phyloP scores from a whole-genome alignment of 2,888 invertebrate species.

The Chouioia cunea region DNA sequence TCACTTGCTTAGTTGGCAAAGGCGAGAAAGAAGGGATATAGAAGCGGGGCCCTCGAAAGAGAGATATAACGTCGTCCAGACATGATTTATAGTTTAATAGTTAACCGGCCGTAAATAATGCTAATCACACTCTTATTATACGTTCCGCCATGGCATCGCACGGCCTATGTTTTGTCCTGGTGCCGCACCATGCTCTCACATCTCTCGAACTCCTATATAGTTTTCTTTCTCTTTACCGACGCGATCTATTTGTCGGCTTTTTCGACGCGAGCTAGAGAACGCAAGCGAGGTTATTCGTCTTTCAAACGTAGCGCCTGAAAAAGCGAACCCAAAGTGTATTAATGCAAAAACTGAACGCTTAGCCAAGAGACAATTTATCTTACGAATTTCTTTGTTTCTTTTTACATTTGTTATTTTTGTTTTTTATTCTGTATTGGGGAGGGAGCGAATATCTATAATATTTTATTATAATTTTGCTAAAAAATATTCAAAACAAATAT shows the following conservation, averaged over 20 bases:
- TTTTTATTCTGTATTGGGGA: too few species aligned
- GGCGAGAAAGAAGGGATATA: conserved; percentile 26
- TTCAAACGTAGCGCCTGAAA: background rate
- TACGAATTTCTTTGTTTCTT: too few species aligned
- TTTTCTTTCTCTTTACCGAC: conserved; percentile 15
- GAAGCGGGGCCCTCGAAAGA: conserved; percentile 37
- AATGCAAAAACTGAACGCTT: background rate
- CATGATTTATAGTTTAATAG: conserved; percentile 68
- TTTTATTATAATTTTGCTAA: too few species aligned
- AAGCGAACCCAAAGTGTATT: background rate
- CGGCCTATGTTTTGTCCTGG: conserved; percentile 59
- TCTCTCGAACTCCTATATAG: background rate
- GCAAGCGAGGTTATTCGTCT: conserved; percentile 26
- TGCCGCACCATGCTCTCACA: conserved; percentile 28
- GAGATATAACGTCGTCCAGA: conserved; percentile 61
- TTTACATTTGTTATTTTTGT: too few species aligned
- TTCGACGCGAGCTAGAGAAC: background rate
- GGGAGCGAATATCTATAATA: too few species aligned
- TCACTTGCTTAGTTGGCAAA: background rate
- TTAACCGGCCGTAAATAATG: conserved; percentile 68
- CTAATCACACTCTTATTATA: conserved; percentile 69
- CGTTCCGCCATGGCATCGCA: conserved; percentile 55
- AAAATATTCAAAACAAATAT: too few species aligned
- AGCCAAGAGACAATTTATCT: conserved; percentile 21
- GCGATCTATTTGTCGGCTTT: conserved; percentile 16